Evolutionary conservation across 2,113 vertebrate genomes (phyloP).

Genomic region (Alligator sinensis): DNA sequence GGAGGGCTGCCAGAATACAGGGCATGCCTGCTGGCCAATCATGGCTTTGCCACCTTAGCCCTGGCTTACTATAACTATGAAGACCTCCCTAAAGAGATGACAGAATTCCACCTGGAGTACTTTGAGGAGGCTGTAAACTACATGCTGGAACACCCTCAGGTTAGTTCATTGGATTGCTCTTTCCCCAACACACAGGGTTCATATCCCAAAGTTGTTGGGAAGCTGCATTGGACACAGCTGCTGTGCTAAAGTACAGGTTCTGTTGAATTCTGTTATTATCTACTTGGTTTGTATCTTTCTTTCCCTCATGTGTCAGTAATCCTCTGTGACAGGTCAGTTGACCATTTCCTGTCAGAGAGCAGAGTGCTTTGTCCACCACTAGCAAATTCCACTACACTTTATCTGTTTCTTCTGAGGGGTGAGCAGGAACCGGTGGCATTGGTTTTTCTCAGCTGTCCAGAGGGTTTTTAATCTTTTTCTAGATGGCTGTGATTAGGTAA

Average conservation of each 20-base stretch:
- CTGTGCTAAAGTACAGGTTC: not conserved
- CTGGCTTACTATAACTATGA: conserved; percentile 82
- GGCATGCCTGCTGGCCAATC: conserved; percentile 85
- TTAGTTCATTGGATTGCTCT: conserved; percentile 32
- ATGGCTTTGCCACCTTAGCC: conserved; percentile 86
- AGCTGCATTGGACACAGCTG: not conserved
- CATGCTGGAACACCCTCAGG: conserved; percentile 75
- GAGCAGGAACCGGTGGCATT: not conserved
- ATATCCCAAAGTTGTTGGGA: not conserved
- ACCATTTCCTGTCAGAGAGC: not conserved
- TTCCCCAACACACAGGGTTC: not conserved
- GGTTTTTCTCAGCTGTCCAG: not conserved
- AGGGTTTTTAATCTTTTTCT: not conserved
- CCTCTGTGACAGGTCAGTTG: not conserved
- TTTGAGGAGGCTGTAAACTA: conserved; percentile 88
- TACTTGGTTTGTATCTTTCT: not conserved
- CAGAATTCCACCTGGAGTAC: conserved; percentile 84
- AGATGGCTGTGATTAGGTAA: not conserved
- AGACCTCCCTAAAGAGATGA: conserved; percentile 80
- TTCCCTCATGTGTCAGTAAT: not conserved
- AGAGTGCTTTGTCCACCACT: not conserved
- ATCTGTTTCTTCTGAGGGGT: not conserved
- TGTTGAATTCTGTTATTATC: not conserved
- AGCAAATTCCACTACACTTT: not conserved
- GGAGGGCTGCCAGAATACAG: conserved; percentile 84